Evolutionary conservation across 2,113 vertebrate species (phyloP).

Genomic region (Elachura formosa): DNA sequence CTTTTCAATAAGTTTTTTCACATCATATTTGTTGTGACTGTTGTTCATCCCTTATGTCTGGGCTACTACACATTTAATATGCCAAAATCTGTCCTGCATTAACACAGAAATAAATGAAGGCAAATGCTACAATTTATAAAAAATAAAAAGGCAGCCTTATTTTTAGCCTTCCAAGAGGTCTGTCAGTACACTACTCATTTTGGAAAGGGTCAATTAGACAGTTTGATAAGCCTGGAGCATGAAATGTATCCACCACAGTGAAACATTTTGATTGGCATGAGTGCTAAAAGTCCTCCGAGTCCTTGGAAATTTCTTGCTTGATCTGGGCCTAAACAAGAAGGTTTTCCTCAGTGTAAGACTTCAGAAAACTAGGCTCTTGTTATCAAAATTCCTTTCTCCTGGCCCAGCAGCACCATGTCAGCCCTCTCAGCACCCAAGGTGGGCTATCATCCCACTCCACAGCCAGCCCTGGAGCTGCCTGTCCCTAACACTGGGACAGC

Average conservation of each 20-base stretch:
- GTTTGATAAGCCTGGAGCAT: not conserved
- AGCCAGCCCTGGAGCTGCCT: not conserved
- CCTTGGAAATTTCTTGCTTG: not conserved
- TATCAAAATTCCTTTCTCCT: not conserved
- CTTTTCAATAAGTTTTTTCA: not conserved
- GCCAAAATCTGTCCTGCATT: not conserved
- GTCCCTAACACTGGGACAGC: not conserved
- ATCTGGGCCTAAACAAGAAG: not conserved
- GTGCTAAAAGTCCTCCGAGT: not conserved
- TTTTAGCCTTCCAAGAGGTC: not conserved
- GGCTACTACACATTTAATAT: not conserved
- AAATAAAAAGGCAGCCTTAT: not conserved
- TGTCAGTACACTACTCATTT: not conserved
- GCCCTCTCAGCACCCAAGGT: not conserved
- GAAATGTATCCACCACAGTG: not conserved
- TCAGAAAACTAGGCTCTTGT: not conserved
- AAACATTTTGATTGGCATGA: rapidly evolving
- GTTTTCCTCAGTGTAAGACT: not conserved
- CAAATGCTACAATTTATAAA: not conserved
- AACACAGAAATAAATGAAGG: not conserved
- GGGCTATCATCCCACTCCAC: not conserved
- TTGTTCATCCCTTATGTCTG: not conserved
- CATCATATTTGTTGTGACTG: not conserved
- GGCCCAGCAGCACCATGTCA: not conserved
- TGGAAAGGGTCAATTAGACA: not conserved